Conservation (phyloP, 2,797 vertebrate species). For the Bucorvus abyssinicus region DNA sequence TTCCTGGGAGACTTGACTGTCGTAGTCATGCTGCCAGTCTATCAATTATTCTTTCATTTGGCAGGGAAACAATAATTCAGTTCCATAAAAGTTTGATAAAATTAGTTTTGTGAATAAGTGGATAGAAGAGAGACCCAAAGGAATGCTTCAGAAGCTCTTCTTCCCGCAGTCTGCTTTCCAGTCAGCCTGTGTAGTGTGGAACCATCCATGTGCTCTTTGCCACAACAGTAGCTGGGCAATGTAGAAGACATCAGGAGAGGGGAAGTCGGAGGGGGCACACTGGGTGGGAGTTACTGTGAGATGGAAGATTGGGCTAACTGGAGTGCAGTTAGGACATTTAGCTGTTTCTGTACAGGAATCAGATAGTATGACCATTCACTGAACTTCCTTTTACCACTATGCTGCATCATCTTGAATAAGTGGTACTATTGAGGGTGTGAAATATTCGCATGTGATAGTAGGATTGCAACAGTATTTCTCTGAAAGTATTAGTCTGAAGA, state of each 20-base stretch:
- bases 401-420: not conserved
- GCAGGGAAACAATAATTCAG: not conserved
- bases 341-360: not conserved
- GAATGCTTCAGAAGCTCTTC: not conserved
- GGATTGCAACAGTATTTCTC: not conserved
- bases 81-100: not conserved
- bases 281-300: not conserved
- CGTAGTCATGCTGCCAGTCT: not conserved
- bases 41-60: not conserved
- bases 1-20: not conserved
- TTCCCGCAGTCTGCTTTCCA: not conserved
- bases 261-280: not conserved
- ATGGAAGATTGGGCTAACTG: not conserved
- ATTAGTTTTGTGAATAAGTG: not conserved
- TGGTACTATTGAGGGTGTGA: not conserved
- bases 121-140: not conserved
- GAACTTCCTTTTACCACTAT: not conserved
- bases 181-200: not conserved
- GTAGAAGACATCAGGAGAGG: not conserved
- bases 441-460: not conserved
- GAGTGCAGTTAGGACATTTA: not conserved
- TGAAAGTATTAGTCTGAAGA: not conserved
- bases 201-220: not conserved
- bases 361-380: not conserved
- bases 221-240: not conserved